phyloP scores from a whole-genome alignment of 2,113 vertebrate species.

The Saguinus midas region DNA sequence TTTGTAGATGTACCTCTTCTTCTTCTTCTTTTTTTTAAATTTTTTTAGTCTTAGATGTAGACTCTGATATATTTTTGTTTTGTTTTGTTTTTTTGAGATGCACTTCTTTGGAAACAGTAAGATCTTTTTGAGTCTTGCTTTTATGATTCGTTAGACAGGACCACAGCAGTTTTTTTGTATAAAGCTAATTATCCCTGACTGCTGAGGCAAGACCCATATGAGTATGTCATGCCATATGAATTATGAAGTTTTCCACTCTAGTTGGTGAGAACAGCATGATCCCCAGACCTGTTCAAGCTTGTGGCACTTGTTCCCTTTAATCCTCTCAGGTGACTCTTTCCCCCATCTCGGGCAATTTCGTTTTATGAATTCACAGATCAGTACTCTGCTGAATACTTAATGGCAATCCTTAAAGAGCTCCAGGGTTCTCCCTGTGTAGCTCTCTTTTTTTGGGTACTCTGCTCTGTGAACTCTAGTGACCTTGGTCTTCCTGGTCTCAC shows the following conservation, averaged over 20 bases:
- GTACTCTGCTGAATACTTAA: background rate
- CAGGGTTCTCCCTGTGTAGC: background rate
- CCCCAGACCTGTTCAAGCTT: background rate
- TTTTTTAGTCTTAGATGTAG: too few species aligned
- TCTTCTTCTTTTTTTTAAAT: too few species aligned
- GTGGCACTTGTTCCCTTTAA: background rate
- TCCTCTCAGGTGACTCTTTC: background rate
- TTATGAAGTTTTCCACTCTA: background rate
- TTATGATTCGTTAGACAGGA: background rate
- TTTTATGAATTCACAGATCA: slow-evolving; percentile 14
- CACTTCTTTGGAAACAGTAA: background rate
- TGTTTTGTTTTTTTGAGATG: background rate
- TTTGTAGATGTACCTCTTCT: background rate
- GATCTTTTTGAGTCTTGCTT: slow-evolving; percentile 10
- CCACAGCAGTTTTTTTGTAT: background rate
- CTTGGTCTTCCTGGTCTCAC: background rate
- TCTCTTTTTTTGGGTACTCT: background rate
- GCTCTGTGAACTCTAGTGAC: background rate
- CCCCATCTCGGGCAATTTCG: background rate
- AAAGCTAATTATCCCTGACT: background rate
- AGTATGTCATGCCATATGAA: background rate
- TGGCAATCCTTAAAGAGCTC: background rate
- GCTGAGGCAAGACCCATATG: background rate
- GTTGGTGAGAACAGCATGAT: background rate
- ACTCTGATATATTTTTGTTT: too few species aligned